Percentiles rank a stretch among this genome's conserved stretches.
phyloP scores from a whole-genome alignment of 2,888 invertebrate genomes.

The Coecobrya sp. region DNA sequence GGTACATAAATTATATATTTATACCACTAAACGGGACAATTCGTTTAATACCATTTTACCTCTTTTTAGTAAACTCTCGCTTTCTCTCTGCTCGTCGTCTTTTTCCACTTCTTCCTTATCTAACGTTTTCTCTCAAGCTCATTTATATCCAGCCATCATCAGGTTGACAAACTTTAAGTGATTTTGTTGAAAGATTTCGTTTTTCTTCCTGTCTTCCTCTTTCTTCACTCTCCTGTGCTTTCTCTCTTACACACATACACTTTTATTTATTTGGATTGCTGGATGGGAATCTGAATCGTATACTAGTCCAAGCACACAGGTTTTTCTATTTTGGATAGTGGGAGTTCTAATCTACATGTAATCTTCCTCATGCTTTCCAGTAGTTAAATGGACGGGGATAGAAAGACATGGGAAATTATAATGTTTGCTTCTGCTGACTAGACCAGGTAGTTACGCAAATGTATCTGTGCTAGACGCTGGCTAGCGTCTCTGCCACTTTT shows the following conservation, averaged over 20 bases:
- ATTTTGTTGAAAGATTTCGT: slow-evolving; percentile 68
- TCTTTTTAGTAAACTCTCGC: slow-evolving; percentile 51
- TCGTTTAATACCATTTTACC: slow-evolving; percentile 59
- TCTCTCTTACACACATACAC: background rate
- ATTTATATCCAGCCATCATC: slow-evolving; percentile 74
- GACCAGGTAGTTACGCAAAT: background rate
- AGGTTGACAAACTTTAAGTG: slow-evolving; percentile 66
- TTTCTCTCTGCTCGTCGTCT: background rate
- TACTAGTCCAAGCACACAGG: background rate
- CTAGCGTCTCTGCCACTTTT: slow-evolving; percentile 14
- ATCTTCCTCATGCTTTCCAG: slow-evolving; percentile 12
- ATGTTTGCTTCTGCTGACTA: slow-evolving; percentile 22
- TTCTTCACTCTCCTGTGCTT: background rate
- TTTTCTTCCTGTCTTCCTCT: slow-evolving; percentile 61
- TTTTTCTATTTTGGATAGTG: background rate
- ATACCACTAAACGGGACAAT: slow-evolving; percentile 2
- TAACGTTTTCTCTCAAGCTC: slow-evolving; percentile 59
- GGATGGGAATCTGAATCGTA: background rate
- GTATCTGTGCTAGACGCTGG: background rate
- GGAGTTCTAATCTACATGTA: background rate
- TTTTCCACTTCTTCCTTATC: slow-evolving; percentile 57
- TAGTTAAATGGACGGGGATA: background rate
- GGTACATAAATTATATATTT: too few relatives aligned
- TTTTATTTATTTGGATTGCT: slow-evolving; percentile 15
- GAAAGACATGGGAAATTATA: background rate